Percentiles rank a stretch among this genome's conserved stretches.
These are phyloP conservation scores for Eledona agricola DNA, from an alignment of 2,888 invertebrate species.

Conservation along the genomic window DNA sequence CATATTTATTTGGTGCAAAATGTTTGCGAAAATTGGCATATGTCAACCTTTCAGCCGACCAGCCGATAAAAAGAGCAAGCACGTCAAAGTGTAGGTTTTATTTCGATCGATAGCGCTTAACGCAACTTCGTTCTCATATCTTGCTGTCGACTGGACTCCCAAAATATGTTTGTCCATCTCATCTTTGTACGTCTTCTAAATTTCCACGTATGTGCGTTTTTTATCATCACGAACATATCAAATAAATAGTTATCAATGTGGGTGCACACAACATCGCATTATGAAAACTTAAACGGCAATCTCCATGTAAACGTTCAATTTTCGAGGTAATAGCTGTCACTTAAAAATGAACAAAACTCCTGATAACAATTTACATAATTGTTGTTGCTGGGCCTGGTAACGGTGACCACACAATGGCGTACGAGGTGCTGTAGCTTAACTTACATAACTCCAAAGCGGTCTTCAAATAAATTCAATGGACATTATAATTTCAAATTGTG, in stretches of 20 bases:
- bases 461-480: conserved; percentile 15
- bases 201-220: too few species aligned
- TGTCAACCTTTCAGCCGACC: conserved; percentile 8
- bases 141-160: too few species aligned
- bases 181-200: too few species aligned
- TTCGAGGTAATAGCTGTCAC: conserved; percentile 12
- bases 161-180: too few species aligned
- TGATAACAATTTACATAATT: conserved; percentile 24
- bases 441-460: conserved; percentile 11
- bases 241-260: too few species aligned
- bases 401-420: conserved; percentile 22
- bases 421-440: conserved; percentile 19
- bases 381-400: conserved; percentile 11
- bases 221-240: too few species aligned
- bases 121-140: not conserved
- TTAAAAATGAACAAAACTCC: conserved; percentile 12
- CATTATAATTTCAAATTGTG: conserved; percentile 22
- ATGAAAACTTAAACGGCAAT: not conserved
- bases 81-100: conserved; percentile 6
- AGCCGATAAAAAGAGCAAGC: conserved; percentile 7
- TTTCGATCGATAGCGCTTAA: conserved; percentile 3
- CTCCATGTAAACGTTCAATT: conserved; percentile 9
- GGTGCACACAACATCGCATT: too few species aligned
- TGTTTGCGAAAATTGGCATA: conserved; percentile 8
- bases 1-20: conserved; percentile 5